These are phyloP conservation scores for Chondrilla cf. caribensis DNA, from an alignment of 37 sponge, comb jelly and placozoan genomes.

Conservation along the genomic window DNA sequence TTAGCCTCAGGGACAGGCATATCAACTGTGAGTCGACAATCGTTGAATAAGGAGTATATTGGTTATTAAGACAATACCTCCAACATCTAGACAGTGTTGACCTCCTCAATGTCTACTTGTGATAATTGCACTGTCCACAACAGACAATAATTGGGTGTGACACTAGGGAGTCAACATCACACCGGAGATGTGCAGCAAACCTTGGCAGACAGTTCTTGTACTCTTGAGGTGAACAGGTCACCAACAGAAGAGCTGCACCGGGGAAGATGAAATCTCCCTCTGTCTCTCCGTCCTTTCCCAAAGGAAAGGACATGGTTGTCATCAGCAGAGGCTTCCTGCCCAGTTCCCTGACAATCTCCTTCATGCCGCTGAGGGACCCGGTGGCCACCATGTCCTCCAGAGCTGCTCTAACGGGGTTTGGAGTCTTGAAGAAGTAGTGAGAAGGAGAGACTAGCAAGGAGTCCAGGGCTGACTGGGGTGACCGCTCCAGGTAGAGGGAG, in stretches of 20 bases:
- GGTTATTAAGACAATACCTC: too few relatives aligned
- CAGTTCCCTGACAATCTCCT: slow-evolving; percentile 25
- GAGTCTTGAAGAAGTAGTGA: slow-evolving; percentile 50
- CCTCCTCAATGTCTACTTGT: too few relatives aligned
- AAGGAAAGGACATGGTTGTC: background rate
- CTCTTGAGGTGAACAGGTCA: slow-evolving; percentile 47
- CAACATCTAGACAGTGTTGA: too few relatives aligned
- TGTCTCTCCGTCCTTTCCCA: slow-evolving; percentile 47
- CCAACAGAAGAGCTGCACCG: slow-evolving; percentile 53
- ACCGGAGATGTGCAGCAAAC: background rate
- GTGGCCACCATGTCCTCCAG: background rate
- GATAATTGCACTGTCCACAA: too few relatives aligned
- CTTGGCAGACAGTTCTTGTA: background rate
- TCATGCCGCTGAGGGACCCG: background rate
- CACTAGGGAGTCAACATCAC: background rate
- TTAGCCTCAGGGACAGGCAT: too few relatives aligned
- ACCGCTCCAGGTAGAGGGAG: slow-evolving; percentile 41
- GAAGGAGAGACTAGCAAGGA: slow-evolving; percentile 44
- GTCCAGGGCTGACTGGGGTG: slow-evolving; percentile 9
- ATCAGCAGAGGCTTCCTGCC: background rate
- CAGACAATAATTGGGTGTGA: too few relatives aligned
- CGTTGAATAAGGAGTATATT: too few relatives aligned
- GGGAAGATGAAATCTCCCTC: slow-evolving; percentile 45
- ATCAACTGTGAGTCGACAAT: too few relatives aligned
- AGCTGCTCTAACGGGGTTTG: slow-evolving; percentile 9